Conservation (phyloP, 2,113 vertebrate genomes). For the Dryoscopus gambensis region DNA sequence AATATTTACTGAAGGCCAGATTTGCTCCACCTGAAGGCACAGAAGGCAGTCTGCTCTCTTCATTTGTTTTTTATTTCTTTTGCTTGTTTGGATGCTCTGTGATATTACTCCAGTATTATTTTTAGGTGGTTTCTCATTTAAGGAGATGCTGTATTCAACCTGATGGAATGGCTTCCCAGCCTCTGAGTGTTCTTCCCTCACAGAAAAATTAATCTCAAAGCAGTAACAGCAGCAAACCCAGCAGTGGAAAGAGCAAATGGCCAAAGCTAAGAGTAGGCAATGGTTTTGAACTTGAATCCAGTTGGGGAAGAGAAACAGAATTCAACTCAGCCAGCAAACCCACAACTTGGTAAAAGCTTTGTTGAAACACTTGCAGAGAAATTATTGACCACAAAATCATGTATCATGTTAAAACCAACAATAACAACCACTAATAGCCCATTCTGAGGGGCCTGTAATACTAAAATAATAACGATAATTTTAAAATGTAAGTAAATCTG, state of each 20-base stretch:
- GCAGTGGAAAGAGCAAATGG: not conserved
- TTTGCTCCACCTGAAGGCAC: conserved; percentile 24
- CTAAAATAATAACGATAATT: not conserved
- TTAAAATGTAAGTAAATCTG: not conserved
- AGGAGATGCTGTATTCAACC: not conserved
- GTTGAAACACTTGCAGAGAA: not conserved
- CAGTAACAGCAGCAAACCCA: not conserved
- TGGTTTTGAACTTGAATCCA: not conserved
- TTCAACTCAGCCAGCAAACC: not conserved
- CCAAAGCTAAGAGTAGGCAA: not conserved
- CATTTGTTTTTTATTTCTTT: not conserved
- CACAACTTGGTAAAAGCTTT: not conserved
- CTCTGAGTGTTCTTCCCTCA: not conserved
- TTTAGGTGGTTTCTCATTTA: not conserved
- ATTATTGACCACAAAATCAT: not conserved
- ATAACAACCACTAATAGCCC: not conserved
- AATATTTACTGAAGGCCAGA: not conserved
- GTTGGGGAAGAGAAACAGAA: not conserved
- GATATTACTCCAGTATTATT: not conserved
- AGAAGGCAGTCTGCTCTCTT: not conserved
- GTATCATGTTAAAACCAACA: not conserved
- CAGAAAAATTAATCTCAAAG: not conserved
- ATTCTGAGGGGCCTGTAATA: not conserved
- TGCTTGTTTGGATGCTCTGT: conserved; percentile 25
- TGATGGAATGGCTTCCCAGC: not conserved